Percentiles rank a stretch among this genome's conserved stretches.
These are phyloP conservation scores for Macaria liturata DNA, from an alignment of 2,888 invertebrate species.

Conservation along the genomic window DNA sequence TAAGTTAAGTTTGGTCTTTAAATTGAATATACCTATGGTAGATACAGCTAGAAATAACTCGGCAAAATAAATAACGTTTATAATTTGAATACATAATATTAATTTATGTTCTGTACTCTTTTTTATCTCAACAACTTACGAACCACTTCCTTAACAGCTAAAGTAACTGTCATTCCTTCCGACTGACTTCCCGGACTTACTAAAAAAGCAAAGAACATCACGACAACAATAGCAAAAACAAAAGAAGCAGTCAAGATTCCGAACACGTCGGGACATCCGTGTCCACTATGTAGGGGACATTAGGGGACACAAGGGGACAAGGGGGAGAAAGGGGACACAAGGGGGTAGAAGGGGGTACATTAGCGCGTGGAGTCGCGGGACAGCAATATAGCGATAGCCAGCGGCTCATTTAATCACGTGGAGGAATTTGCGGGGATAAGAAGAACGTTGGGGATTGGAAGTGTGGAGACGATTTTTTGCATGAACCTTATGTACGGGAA, in stretches of 20 bases:
- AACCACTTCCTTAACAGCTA: no score
- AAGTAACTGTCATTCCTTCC: not conserved
- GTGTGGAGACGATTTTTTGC: slow-evolving; percentile 38
- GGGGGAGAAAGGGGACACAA: slow-evolving; percentile 8
- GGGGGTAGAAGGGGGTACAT: slow-evolving; percentile 43
- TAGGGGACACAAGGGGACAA: slow-evolving; percentile 1
- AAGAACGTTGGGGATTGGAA: slow-evolving; percentile 39
- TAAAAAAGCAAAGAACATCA: slow-evolving; percentile 18
- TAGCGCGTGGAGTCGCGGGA: slow-evolving; percentile 57
- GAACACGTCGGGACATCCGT: slow-evolving; percentile 27
- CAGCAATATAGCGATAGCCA: slow-evolving; percentile 77
- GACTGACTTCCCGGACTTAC: not conserved
- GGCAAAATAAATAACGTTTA: no score
- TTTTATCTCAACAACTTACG: no score
- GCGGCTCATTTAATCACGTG: slow-evolving; percentile 82
- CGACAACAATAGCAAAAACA: slow-evolving; percentile 21
- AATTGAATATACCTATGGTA: no score
- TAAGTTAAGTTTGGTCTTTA: no score
- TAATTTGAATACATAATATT: no score
- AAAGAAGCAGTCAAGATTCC: slow-evolving; percentile 26
- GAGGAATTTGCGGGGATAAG: slow-evolving; percentile 68
- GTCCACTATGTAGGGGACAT: slow-evolving; percentile 23
- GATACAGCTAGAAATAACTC: no score
- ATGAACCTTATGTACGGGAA: no score
- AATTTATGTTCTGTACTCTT: no score